Evolutionary conservation across 1,140 invertebrate species (phyloP).

Genomic region (Drosophila repleta): DNA sequence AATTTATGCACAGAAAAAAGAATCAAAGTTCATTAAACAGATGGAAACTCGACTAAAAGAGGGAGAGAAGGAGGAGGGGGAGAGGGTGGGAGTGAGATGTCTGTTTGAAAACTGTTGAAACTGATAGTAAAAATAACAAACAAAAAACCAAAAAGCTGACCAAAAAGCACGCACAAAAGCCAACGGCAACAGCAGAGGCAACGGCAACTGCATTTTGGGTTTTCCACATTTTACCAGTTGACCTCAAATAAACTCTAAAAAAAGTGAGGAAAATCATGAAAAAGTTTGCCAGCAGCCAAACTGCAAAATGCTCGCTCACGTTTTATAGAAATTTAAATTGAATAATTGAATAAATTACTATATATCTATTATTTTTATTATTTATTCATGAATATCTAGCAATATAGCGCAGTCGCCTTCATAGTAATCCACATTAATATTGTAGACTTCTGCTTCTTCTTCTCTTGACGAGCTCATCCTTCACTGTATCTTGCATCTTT

Average conservation of each 20-base stretch:
- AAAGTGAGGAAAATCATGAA: not conserved
- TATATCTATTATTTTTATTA: no score
- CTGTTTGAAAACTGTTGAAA: conserved; percentile 9
- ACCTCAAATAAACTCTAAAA: conserved; percentile 13
- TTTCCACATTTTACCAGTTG: conserved; percentile 16
- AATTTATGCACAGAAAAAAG: conserved; percentile 33
- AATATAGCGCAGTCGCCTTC: no score
- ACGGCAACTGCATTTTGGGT: conserved; percentile 15
- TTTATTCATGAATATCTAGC: no score
- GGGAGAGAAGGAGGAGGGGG: not conserved
- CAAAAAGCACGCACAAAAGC: conserved; percentile 13
- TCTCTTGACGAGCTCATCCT: no score
- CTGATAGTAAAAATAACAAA: conserved; percentile 16
- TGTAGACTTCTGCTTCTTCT: no score
- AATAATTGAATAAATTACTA: no score
- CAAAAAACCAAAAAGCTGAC: conserved; percentile 5
- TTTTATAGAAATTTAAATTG: no score
- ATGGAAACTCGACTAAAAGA: conserved; percentile 5
- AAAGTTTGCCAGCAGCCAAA: no score
- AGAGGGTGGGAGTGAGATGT: not conserved
- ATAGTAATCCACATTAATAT: no score
- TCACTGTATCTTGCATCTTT: no score
- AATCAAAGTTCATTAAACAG: conserved; percentile 44
- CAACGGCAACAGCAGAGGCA: not conserved
- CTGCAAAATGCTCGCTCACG: no score